Base-by-base conservation (phyloP, 2,797 vertebrate species). In the Anniella stebbinsi region DNA sequence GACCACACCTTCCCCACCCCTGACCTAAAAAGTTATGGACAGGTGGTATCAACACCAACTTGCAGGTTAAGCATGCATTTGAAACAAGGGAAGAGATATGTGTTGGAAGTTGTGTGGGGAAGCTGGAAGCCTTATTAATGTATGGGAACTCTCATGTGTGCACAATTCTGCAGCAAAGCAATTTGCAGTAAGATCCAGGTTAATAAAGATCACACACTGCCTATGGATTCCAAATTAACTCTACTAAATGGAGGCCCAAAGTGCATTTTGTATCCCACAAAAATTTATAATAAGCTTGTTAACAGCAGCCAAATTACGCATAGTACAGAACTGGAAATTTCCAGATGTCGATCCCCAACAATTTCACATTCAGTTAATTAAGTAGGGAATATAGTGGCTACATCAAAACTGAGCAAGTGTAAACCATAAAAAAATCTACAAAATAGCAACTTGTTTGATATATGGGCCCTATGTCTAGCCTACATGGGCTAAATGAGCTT, bases 161-260 rank as follows among this genome's bases (percentile, higher is more conserved):
- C 33, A 75, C 33, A 48, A 18, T 83, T 66, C 57, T 76, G n/a
- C 21, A 51, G 7, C 54, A 88, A 88, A 63, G 69, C 57, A 83
- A 76, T 83, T 60, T 88, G n/a, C 72, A 67, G 54, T 60, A 70
- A 88, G 38, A 60, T 36, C 77, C 25, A 45, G 57, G 48, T 6
- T n/a, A 83, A 75, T 75, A 45, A 82, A 75, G 30, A n/a, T 83
- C 80, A 75, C 80, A 88, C 33, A 28, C 12, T 60, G 38, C 69
- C 48, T 73, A 23, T 83, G 54, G 57, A 83, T 30, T 81, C 48
- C 80, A n/a, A 88, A 81, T 80, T 88, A 80, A 57, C 54, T 80
- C 54, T 75, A 76, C 78, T 75, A 82, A 75, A 83, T 76, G 81
- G 21, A 83, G 21, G 38, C 73, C 45, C 18, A 48, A 67, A 25